Percentiles rank a stretch among this genome's conserved stretches.
These are phyloP conservation scores for Malaclemys terrapin DNA, from an alignment of 2,113 vertebrate species.

Conservation along the genomic window DNA sequence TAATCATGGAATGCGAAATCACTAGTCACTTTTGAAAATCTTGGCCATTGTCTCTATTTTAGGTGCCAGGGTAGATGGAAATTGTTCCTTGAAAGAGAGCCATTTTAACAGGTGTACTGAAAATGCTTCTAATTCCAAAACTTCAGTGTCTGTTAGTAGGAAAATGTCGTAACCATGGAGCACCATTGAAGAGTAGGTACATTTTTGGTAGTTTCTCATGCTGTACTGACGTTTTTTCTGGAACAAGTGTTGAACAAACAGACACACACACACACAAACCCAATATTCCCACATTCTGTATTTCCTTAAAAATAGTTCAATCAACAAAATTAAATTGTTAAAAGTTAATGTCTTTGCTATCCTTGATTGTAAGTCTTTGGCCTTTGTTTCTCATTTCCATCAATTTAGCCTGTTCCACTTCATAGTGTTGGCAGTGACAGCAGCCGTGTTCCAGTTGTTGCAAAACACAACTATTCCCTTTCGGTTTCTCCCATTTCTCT, in stretches of 20 bases:
- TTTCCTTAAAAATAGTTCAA: neutral
- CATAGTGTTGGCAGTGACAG: neutral
- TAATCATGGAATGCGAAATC: neutral
- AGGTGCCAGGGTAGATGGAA: neutral
- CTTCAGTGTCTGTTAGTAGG: neutral
- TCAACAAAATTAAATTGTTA: neutral
- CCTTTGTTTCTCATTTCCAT: neutral
- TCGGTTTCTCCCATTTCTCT: slow-evolving; percentile 4
- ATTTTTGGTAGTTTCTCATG: neutral
- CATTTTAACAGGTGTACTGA: neutral
- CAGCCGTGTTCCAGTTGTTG: slow-evolving; percentile 5
- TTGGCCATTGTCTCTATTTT: neutral
- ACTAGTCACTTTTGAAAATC: neutral
- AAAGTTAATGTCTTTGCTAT: neutral
- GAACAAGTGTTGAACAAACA: neutral
- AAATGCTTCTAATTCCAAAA: neutral
- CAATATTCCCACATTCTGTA: neutral
- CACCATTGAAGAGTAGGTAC: neutral
- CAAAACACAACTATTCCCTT: neutral
- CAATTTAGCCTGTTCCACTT: neutral
- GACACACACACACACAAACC: neutral
- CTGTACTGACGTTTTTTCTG: neutral
- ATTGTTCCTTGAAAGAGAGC: neutral
- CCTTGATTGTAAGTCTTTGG: neutral
- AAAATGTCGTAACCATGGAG: neutral